Evolutionary conservation across 2,113 vertebrate species (phyloP).

Genomic region (Pandion haliaetus): DNA sequence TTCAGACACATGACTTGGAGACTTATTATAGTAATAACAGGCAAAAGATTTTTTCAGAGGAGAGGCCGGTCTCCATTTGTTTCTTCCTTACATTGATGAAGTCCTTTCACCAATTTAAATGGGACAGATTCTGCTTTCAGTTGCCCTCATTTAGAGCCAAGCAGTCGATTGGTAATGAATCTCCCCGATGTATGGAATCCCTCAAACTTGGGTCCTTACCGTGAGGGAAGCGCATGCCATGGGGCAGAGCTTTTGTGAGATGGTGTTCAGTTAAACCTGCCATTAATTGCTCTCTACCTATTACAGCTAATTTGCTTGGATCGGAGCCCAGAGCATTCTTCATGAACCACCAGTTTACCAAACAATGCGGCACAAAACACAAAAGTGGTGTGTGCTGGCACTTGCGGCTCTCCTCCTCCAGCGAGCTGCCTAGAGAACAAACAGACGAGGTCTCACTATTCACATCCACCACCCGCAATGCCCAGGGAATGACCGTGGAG

Average conservation of each 20-base stretch:
- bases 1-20: conserved; percentile 54
- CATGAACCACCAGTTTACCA: not conserved
- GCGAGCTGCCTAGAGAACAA: not conserved
- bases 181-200: not conserved
- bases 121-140: not conserved
- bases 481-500: rapidly evolving
- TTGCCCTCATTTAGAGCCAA: not conserved
- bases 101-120: not conserved
- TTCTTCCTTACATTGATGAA: not conserved
- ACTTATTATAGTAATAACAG: conserved; percentile 37
- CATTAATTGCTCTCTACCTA: not conserved
- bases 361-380: not conserved
- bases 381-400: not conserved
- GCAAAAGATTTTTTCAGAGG: not conserved
- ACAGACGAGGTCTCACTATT: not conserved
- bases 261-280: not conserved
- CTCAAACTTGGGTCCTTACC: not conserved
- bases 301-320: not conserved
- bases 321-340: not conserved
- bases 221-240: not conserved
- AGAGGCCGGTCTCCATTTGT: not conserved
- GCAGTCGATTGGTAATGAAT: not conserved
- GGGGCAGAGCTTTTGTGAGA: not conserved
- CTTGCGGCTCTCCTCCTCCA: not conserved
- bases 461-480: not conserved